These are phyloP conservation scores for Porites divaricata DNA, from an alignment of 92 coral and sea anemone species.

Conservation along the genomic window DNA sequence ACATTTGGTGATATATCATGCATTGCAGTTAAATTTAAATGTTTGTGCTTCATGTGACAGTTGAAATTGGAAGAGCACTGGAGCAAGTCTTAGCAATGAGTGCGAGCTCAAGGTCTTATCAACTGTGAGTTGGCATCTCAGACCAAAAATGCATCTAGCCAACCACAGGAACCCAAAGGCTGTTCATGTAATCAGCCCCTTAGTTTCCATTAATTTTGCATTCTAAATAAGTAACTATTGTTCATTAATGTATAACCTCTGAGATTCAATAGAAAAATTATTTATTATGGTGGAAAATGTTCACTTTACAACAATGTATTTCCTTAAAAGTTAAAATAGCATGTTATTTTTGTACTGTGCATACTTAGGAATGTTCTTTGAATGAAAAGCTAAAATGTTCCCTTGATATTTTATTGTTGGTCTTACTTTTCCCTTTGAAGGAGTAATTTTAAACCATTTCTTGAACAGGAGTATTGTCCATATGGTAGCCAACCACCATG, in stretches of 20 bases:
- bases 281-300: not conserved
- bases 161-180: conserved; percentile 6
- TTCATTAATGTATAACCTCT: not conserved
- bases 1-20: too few species aligned
- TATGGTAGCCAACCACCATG: conserved; percentile 54
- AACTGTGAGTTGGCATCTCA: too few species aligned
- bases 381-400: too few species aligned
- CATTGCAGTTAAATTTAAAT: too few species aligned
- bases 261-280: not conserved
- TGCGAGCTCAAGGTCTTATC: too few species aligned
- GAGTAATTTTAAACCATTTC: conserved; percentile 22
- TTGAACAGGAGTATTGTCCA: conserved; percentile 39
- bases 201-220: conserved; percentile 33
- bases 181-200: conserved; percentile 34
- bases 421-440: conserved; percentile 7
- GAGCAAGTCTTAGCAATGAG: too few species aligned
- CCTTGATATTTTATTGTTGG: too few species aligned
- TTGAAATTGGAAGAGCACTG: too few species aligned
- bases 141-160: too few species aligned
- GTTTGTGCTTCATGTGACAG: too few species aligned
- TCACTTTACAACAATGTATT: conserved; percentile 6
- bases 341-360: conserved; percentile 11
- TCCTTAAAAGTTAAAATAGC: conserved; percentile 8
- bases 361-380: conserved; percentile 18
- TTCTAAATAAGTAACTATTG: conserved; percentile 6